These are phyloP conservation scores for Sphaerodactylus townsendi DNA, from an alignment of 2,113 vertebrate genomes.

Conservation along the genomic window DNA sequence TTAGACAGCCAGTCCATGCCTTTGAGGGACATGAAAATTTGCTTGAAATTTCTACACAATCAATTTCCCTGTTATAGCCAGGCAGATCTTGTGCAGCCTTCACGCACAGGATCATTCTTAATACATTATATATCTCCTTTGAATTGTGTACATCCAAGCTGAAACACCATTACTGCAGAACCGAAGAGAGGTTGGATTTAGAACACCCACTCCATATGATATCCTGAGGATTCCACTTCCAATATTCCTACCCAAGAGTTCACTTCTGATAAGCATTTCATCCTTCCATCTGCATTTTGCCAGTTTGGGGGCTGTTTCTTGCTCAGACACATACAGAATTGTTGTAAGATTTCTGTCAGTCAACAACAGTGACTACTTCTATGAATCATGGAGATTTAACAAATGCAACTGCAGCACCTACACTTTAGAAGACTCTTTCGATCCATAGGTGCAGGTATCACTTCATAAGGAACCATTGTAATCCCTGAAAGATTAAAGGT, in stretches of 20 bases:
- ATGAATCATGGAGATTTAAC: not conserved
- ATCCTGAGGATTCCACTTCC: not conserved
- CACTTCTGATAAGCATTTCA: not conserved
- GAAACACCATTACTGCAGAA: not conserved
- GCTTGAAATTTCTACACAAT: not conserved
- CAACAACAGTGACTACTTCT: no score
- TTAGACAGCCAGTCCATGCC: no score
- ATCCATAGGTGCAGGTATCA: slow-evolving; percentile 6
- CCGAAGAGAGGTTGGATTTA: not conserved
- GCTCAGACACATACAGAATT: not conserved
- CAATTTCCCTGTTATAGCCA: not conserved
- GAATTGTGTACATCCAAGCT: not conserved
- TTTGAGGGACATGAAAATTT: not conserved
- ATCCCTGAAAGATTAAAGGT: slow-evolving; percentile 46
- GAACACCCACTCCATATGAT: not conserved
- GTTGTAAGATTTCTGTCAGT: not conserved
- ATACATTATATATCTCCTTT: not conserved
- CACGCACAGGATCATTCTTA: not conserved
- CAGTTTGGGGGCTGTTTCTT: not conserved
- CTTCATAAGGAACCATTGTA: slow-evolving; percentile 23
- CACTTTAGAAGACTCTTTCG: slow-evolving; percentile 55
- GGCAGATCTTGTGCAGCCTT: not conserved
- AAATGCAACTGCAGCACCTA: not conserved
- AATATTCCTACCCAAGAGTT: not conserved
- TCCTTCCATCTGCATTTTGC: not conserved